Evolutionary conservation across 2,113 vertebrate species (phyloP).

Genomic region (Larimichthys crocea): DNA sequence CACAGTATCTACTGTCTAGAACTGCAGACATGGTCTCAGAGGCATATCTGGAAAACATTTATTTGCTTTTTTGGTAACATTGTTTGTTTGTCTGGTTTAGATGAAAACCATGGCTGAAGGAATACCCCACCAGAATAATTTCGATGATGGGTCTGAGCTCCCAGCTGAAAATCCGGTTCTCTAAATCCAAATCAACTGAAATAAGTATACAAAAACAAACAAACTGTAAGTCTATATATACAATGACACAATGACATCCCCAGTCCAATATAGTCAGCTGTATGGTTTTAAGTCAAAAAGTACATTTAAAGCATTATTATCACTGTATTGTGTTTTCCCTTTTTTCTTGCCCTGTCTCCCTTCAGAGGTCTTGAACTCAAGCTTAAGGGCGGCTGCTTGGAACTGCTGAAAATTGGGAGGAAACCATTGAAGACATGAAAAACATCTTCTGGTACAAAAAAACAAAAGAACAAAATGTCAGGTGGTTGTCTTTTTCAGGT

Average conservation of each 20-base stretch:
- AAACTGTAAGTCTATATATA: slow-evolving; percentile 33
- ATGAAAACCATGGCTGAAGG: slow-evolving; percentile 34
- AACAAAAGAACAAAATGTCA: slow-evolving; percentile 58
- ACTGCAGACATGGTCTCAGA: not conserved
- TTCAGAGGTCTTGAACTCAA: slow-evolving; percentile 55
- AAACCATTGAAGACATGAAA: slow-evolving; percentile 58
- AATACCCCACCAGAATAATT: slow-evolving; percentile 24
- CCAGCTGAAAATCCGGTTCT: slow-evolving; percentile 55
- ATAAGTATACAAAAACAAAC: not conserved
- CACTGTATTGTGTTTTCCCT: not conserved
- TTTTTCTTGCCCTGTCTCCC: not conserved
- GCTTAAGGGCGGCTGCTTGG: slow-evolving; percentile 55
- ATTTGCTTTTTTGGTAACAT: too few species aligned
- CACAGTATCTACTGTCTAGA: not conserved
- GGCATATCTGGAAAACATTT: not conserved
- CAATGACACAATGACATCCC: too few species aligned
- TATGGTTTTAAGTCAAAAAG: not conserved
- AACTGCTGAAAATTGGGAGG: slow-evolving; percentile 61
- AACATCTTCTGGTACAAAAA: slow-evolving; percentile 46
- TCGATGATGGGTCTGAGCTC: not conserved
- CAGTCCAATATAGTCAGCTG: not conserved
- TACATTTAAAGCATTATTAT: not conserved
- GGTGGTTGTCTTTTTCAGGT: slow-evolving; percentile 44
- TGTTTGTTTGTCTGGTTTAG: slow-evolving; percentile 18
- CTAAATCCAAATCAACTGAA: slow-evolving; percentile 29